A percentile compares a stretch with the other conserved stretches of the same genome.
Conservation (phyloP, 2,797 vertebrate species). For the Lophotriccus pileatus region DNA sequence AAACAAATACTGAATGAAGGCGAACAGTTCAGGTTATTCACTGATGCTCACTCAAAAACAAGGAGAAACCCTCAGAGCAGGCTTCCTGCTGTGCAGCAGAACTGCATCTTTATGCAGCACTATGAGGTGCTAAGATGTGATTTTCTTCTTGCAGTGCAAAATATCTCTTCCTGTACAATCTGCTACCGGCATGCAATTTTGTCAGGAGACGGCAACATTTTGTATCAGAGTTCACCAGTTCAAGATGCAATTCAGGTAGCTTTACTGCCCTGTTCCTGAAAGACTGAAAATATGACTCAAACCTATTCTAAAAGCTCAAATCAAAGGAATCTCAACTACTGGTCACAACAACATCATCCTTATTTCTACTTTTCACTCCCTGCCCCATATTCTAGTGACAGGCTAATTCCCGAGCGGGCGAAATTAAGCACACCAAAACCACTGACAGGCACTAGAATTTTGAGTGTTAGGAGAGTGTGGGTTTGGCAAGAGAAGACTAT, state of each 20-base stretch:
- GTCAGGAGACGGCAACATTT: background rate
- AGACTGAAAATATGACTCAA: background rate
- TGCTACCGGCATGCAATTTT: background rate
- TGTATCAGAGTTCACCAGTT: background rate
- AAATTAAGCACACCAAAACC: background rate
- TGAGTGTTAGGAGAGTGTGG: rapidly evolving
- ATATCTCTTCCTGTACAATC: background rate
- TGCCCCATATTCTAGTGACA: background rate
- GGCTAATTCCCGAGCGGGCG: background rate
- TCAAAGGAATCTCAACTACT: background rate
- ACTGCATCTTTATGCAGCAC: background rate
- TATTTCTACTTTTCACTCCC: background rate
- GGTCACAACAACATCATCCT: background rate
- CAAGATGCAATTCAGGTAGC: background rate
- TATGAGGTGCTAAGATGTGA: background rate
- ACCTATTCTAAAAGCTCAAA: background rate
- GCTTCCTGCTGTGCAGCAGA: background rate
- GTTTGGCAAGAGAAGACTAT: background rate
- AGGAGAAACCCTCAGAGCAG: background rate
- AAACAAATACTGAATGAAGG: background rate
- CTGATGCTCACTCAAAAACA: background rate
- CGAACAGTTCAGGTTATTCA: background rate
- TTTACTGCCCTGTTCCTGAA: background rate
- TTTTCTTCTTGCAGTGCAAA: background rate
- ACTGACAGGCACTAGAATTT: background rate